Evolutionary conservation across 1,140 invertebrate genomes (phyloP).

Genomic region (Drosophila pallidifrons): DNA sequence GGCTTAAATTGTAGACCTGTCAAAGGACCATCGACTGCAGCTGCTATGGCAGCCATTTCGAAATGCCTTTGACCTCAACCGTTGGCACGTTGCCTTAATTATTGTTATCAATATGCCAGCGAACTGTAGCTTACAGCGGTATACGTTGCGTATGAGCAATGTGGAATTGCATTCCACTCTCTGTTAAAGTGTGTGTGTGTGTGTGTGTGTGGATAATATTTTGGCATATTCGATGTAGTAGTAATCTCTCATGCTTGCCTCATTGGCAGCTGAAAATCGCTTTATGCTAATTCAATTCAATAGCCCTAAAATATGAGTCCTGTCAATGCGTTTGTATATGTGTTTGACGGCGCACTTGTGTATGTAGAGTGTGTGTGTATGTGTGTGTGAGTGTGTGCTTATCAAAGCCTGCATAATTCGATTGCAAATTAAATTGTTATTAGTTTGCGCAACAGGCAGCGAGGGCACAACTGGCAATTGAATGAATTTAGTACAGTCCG

Average conservation of each 20-base stretch:
- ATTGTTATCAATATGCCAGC: conserved; percentile 23
- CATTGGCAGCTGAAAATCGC: conserved; percentile 55
- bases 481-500: conserved; percentile 42
- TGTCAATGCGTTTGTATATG: not conserved
- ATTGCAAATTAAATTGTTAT: conserved; percentile 79
- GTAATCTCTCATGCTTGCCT: conserved; percentile 58
- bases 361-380: conserved; percentile 21
- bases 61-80: conserved; percentile 3
- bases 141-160: conserved; percentile 37
- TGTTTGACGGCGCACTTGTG: conserved; percentile 16
- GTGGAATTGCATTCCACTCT: not conserved
- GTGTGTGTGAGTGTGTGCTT: conserved; percentile 30
- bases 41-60: not conserved
- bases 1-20: conserved; percentile 19
- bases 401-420: conserved; percentile 73
- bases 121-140: not conserved
- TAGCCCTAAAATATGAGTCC: conserved; percentile 29
- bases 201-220: not conserved
- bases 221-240: conserved; percentile 11
- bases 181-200: not conserved
- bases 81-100: conserved; percentile 16
- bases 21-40: conserved; percentile 11
- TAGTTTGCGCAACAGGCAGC: conserved; percentile 69
- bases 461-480: conserved; percentile 54
- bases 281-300: conserved; percentile 68